A percentile compares a stretch with the other conserved stretches of the same genome.
phyloP scores from a whole-genome alignment of 2,113 vertebrate species.

The Tyto alba region DNA sequence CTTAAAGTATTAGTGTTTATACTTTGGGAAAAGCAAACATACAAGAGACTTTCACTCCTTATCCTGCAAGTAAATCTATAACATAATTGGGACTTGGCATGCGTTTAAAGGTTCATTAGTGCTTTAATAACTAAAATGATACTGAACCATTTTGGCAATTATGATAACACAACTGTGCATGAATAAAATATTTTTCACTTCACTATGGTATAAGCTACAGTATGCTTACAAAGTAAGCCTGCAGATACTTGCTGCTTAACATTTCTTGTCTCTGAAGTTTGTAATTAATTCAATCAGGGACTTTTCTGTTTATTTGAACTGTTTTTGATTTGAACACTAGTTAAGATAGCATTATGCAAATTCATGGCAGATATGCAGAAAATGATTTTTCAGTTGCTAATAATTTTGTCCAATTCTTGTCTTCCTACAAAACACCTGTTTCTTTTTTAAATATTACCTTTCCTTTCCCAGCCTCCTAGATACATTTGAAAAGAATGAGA shows the following conservation, averaged over 20 bases:
- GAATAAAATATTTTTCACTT: constrained; percentile 18
- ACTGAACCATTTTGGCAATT: constrained; percentile 33
- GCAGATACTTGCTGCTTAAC: neutral
- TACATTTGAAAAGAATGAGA: neutral
- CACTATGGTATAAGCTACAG: neutral
- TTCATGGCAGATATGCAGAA: neutral
- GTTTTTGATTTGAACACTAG: constrained; percentile 17
- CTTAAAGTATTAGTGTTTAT: neutral
- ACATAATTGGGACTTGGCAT: neutral
- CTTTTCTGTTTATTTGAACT: constrained; percentile 6
- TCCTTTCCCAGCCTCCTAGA: neutral
- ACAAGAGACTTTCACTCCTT: neutral
- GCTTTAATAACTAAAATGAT: constrained; percentile 33
- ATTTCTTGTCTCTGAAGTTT: neutral
- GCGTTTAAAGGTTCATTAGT: constrained; percentile 2
- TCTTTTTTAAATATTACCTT: neutral
- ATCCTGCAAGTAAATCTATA: neutral
- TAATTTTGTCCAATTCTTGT: neutral
- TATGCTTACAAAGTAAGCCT: neutral
- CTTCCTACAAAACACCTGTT: neutral
- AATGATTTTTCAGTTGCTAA: neutral
- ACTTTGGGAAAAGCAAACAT: neutral
- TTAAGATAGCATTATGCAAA: neutral
- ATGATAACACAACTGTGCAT: neutral
- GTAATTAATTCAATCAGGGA: neutral